phyloP scores from a whole-genome alignment of 2,113 vertebrate genomes.

The Scortum barcoo region DNA sequence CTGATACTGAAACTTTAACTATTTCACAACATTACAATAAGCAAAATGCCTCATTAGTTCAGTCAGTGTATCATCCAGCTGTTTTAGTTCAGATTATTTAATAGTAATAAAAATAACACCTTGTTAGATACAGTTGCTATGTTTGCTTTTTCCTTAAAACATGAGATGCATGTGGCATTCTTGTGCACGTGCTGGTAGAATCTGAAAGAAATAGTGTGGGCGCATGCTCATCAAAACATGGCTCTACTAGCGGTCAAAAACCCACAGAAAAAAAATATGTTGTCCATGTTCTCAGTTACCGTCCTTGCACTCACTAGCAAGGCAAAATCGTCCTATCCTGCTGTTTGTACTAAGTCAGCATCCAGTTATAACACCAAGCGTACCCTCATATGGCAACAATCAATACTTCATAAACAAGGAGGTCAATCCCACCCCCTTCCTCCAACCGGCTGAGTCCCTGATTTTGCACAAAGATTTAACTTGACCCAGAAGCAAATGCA shows the following conservation, averaged over 20 bases:
- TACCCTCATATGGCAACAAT: conserved; percentile 28
- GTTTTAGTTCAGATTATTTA: background rate
- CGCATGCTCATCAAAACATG: background rate
- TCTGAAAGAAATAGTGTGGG: background rate
- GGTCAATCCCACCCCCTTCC: background rate
- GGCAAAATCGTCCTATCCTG: conserved; percentile 2
- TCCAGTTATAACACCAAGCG: conserved; percentile 1
- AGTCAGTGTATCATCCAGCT: background rate
- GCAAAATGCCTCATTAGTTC: too few species aligned
- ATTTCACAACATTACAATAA: background rate
- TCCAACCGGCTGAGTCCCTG: background rate
- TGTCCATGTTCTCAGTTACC: background rate
- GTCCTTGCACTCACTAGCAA: background rate
- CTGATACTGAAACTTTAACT: background rate
- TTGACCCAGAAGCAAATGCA: background rate
- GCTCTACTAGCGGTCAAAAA: background rate
- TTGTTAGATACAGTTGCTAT: too few species aligned
- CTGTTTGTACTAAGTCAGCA: conserved; percentile 21
- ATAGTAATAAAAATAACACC: too few species aligned
- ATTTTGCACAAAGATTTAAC: background rate
- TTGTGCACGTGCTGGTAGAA: background rate
- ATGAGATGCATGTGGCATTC: background rate
- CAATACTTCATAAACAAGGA: conserved; percentile 37
- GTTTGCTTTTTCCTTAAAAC: background rate
- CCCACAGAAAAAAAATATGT: background rate